These are phyloP conservation scores for Thaumatotibia leucotreta DNA, from an alignment of 1,140 invertebrate species.

Conservation along the genomic window DNA sequence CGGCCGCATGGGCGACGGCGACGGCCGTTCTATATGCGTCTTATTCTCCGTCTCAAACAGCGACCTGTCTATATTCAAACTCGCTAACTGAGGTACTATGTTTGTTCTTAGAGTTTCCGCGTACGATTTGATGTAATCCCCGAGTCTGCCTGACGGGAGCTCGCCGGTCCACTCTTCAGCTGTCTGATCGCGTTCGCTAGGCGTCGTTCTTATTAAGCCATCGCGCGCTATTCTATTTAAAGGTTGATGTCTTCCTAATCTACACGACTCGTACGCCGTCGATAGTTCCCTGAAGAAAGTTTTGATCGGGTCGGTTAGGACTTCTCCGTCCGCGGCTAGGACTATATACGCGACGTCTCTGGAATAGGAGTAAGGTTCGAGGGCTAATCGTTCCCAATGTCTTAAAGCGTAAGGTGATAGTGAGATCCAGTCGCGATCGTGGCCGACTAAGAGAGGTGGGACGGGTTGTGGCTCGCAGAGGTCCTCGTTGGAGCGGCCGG, in stretches of 20 bases:
- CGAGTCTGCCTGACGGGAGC: slow-evolving; percentile 87
- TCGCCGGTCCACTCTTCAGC: slow-evolving; percentile 95
- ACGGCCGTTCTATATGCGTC: slow-evolving; percentile 64
- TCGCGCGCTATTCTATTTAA: slow-evolving; percentile 89
- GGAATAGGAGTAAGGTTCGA: slow-evolving; percentile 95
- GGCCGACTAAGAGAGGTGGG: slow-evolving; percentile 93
- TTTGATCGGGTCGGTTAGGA: slow-evolving; percentile 86
- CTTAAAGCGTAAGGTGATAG: slow-evolving; percentile 94
- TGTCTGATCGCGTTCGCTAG: slow-evolving; percentile 79
- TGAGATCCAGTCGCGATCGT: slow-evolving; percentile 96
- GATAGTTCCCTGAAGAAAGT: slow-evolving; percentile 96
- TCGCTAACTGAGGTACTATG: slow-evolving; percentile 88
- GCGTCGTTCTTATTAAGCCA: slow-evolving; percentile 91
- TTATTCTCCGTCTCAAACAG: slow-evolving; percentile 81
- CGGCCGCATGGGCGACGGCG: slow-evolving; percentile 79
- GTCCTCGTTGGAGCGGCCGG: slow-evolving; percentile 95
- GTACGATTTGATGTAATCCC: slow-evolving; percentile 90
- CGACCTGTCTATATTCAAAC: slow-evolving; percentile 88
- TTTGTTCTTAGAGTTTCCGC: slow-evolving; percentile 85
- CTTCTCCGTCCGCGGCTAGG: slow-evolving; percentile 94
- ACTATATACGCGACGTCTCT: slow-evolving; percentile 97
- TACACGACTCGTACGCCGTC: slow-evolving; percentile 94
- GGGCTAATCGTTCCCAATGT: slow-evolving; percentile 95
- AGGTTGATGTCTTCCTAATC: slow-evolving; percentile 92
- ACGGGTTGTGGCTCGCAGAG: slow-evolving; percentile 98